Evolutionary conservation across 1,140 invertebrate species (phyloP).

Genomic region (Bursaphelenchus mucronatus): DNA sequence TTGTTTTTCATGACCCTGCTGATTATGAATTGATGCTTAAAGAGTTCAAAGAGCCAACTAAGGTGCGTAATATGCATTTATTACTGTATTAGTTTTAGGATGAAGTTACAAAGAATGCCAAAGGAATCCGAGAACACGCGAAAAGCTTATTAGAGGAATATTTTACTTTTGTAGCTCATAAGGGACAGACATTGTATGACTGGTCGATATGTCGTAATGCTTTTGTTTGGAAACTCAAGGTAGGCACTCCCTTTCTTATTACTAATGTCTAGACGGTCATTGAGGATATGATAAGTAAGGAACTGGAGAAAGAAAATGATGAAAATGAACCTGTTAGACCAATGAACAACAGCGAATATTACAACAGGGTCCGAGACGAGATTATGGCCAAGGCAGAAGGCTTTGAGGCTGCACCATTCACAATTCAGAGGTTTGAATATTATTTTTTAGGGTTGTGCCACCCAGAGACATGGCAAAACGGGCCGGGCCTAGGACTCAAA

Average conservation of each 20-base stretch:
- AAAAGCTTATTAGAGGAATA: conserved; percentile 26
- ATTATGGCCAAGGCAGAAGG: conserved; percentile 31
- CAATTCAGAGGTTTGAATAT: conserved; percentile 37
- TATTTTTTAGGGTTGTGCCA: conserved; percentile 21
- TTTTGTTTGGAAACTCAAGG: conserved; percentile 44
- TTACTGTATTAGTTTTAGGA: neutral
- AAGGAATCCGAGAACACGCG: conserved; percentile 8
- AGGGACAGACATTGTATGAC: conserved; percentile 3
- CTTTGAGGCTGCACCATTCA: conserved; percentile 42
- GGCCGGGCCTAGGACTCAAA: too few relatives aligned
- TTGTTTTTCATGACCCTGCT: conserved; percentile 1
- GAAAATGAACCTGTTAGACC: neutral
- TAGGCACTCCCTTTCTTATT: conserved; percentile 7
- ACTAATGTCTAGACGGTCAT: conserved; percentile 32
- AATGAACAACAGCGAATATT: too few relatives aligned
- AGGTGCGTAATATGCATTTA: too few relatives aligned
- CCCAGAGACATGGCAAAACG: too few relatives aligned
- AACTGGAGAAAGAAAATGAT: conserved; percentile 17
- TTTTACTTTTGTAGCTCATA: conserved; percentile 16
- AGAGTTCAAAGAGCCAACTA: too few relatives aligned
- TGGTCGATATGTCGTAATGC: conserved; percentile 32
- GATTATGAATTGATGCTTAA: neutral
- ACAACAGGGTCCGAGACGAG: conserved; percentile 16
- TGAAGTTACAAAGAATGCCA: neutral
- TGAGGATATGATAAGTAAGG: conserved; percentile 40